Base-by-base conservation (phyloP, 1,140 invertebrate genomes). In the Pinna nobilis region DNA sequence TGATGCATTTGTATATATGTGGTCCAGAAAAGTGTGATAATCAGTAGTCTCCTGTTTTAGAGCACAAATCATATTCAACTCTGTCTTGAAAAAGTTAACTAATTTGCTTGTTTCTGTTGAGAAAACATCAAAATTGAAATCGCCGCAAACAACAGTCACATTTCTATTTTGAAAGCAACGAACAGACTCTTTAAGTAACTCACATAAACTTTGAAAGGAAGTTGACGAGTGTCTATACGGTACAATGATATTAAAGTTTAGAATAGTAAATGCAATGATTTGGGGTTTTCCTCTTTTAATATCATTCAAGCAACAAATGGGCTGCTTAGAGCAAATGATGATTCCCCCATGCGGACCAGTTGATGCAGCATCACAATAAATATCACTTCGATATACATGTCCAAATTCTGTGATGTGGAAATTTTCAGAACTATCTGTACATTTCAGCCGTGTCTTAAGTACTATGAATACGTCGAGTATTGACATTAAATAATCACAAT, bases 71-170 rank as follows among this genome's bases (percentile, higher is more conserved):
- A 47, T 33, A 18, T n/a, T 53, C 18, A 39, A 53, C 15, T 55
- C 20, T 6, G 15, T 39, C 4, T 37, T 7, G 32, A 68, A 28
- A 30, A 7, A 5, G 5, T 68, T 47, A 28, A 39, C 15, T 6
- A 57, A 41, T 41, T 57, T 59, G 5, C 13, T 30, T 33, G 23
- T 47, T 30, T 70, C 37, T 5, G 51, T 5, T 4, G 57, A 6
- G 18, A 70, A 37, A 41, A 55, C 53, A n/a, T 60, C 37, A 60
- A 70, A 59, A 28, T 70, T 70, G 5, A 44, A 59, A 20, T 70
- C 67, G 7, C 67, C 67, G 47, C 28, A 23, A 32, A 70, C 32
- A 18, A 60, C 4, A 1, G 30, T n/a, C 3, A 39, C 25, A 32
- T 39, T 32, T 11, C 60, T 9, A n/a, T 11, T 44, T 57, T 18